A percentile compares a stretch with the other conserved stretches of the same genome.
Evolutionary conservation across 2,797 vertebrate genomes (phyloP).

Genomic region (Toxotes lorentzi): DNA sequence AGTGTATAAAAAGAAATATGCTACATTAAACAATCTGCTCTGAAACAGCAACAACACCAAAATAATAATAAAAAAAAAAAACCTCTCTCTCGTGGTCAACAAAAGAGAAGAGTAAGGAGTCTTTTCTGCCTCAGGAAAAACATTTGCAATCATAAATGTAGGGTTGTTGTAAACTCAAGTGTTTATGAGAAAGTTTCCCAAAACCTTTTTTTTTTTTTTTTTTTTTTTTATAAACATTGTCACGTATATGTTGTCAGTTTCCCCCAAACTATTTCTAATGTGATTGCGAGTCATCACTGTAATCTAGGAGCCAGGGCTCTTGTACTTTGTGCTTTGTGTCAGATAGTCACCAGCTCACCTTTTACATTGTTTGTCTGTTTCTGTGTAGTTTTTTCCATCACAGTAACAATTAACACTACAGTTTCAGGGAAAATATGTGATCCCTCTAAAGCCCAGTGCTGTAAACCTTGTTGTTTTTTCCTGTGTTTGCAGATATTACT

Average conservation of each 20-base stretch:
- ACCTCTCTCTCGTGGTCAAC: neutral
- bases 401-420: slow-evolving; percentile 16
- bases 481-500: neutral
- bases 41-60: neutral
- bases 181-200: neutral
- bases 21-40: neutral
- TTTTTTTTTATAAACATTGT: neutral
- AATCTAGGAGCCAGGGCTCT: neutral
- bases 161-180: too few species aligned
- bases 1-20: slow-evolving; percentile 5
- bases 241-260: neutral
- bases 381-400: too few species aligned
- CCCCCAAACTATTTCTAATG: neutral
- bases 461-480: neutral
- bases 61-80: neutral
- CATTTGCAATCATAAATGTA: neutral
- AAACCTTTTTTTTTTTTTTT: neutral
- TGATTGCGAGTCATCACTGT: slow-evolving; percentile 1
- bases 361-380: slow-evolving; percentile 18
- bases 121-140: slow-evolving; percentile 8
- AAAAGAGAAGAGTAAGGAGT: neutral
- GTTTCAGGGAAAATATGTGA: slow-evolving; percentile 1
- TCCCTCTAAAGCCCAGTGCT: neutral
- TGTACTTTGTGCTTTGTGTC: neutral
- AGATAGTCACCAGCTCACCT: slow-evolving; percentile 5